These are phyloP conservation scores for Peromyscus aztecus DNA, from an alignment of 2,797 vertebrate species.

Conservation along the genomic window DNA sequence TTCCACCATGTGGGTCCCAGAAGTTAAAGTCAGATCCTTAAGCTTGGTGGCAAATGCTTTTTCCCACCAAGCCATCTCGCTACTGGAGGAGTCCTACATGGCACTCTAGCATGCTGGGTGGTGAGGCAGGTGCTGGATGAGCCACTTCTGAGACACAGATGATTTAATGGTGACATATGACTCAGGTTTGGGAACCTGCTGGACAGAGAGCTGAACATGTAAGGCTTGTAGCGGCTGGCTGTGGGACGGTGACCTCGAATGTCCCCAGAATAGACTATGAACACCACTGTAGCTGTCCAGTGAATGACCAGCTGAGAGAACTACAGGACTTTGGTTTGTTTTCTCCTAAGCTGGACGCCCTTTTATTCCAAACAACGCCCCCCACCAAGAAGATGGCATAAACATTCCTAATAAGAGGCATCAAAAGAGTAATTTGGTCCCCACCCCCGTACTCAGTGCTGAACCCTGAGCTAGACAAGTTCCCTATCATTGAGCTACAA, in stretches of 20 bases:
- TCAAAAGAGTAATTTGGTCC: not conserved
- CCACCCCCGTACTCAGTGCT: not conserved
- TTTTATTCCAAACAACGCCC: not conserved
- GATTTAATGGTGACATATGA: slow-evolving; percentile 85
- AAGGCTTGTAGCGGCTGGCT: slow-evolving; percentile 91
- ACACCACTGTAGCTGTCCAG: slow-evolving; percentile 7
- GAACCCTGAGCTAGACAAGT: not conserved
- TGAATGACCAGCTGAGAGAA: slow-evolving; percentile 33
- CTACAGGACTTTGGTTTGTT: not conserved
- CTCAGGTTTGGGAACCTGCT: slow-evolving; percentile 91
- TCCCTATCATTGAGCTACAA: not conserved
- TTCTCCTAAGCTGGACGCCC: not conserved
- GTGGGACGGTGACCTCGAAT: slow-evolving; percentile 66
- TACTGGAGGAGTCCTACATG: slow-evolving; percentile 11
- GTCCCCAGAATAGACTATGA: slow-evolving; percentile 67
- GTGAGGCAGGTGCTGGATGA: slow-evolving; percentile 58
- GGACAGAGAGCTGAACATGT: slow-evolving; percentile 89
- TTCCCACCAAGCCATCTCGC: not conserved
- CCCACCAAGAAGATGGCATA: not conserved
- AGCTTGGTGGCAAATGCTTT: not conserved
- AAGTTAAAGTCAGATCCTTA: not conserved
- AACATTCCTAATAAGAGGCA: not conserved
- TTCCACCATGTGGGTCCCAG: not conserved
- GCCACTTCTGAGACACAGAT: slow-evolving; percentile 78
- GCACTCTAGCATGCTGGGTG: slow-evolving; percentile 60